phyloP scores from a whole-genome alignment of 1,140 invertebrate genomes.

The Carcinoscorpius rotundicauda region DNA sequence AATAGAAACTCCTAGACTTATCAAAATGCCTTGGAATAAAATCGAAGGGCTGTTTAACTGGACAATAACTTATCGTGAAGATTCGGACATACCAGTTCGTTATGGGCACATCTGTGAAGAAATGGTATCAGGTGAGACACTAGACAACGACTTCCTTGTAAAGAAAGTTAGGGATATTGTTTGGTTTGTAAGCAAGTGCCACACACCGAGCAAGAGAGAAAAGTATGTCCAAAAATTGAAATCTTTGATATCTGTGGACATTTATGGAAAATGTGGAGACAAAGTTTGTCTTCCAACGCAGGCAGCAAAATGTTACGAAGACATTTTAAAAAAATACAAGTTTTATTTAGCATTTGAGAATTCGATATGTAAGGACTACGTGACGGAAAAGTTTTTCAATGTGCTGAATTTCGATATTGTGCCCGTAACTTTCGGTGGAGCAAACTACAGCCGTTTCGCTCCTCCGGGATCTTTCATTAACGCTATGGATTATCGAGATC shows the following conservation, averaged over 20 bases:
- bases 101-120: too few species aligned
- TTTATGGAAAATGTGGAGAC: slow-evolving; percentile 39
- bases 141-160: neutral
- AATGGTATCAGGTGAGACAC: too few species aligned
- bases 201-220: slow-evolving; percentile 29
- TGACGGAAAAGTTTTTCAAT: slow-evolving; percentile 31
- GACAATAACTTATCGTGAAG: too few species aligned
- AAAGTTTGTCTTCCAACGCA: slow-evolving; percentile 21
- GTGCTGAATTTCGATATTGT: slow-evolving; percentile 27
- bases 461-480: slow-evolving; percentile 23
- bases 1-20: too few species aligned
- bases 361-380: slow-evolving; percentile 31
- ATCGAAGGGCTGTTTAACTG: too few species aligned
- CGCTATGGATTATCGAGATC: slow-evolving; percentile 18
- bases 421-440: slow-evolving; percentile 34
- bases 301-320: slow-evolving; percentile 18
- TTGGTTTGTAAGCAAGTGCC: slow-evolving; percentile 40
- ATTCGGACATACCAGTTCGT: too few species aligned
- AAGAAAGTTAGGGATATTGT: slow-evolving; percentile 33
- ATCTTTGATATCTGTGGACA: slow-evolving; percentile 37
- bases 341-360: slow-evolving; percentile 36
- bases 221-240: slow-evolving; percentile 32
- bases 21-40: too few species aligned
- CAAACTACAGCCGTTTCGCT: slow-evolving; percentile 23
- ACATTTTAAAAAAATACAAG: slow-evolving; percentile 24